Conservation (phyloP, 2,797 vertebrate species). For the Otus scops region DNA sequence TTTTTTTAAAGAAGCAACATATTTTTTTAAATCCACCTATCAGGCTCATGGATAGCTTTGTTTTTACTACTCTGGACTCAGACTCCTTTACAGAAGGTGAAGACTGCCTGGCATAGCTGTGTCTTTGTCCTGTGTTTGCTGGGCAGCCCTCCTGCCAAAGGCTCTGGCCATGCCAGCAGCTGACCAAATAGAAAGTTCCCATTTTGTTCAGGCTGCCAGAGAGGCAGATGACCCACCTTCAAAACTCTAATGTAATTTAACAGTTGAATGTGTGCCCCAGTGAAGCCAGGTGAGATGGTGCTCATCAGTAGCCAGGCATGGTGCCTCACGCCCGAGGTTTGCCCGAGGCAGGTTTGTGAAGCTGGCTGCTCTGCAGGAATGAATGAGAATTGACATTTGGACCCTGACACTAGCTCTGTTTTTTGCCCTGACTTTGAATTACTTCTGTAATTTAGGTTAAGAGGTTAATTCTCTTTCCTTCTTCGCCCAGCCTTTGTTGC, state of each 20-base stretch:
- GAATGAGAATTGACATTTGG: neutral
- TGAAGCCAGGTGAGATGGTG: neutral
- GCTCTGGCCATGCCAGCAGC: accelerated
- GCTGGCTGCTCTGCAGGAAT: too few relatives aligned
- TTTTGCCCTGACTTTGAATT: neutral
- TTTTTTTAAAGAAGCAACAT: neutral
- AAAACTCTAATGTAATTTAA: neutral
- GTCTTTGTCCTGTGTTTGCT: neutral
- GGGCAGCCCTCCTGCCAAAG: neutral
- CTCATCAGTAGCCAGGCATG: accelerated
- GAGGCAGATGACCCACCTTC: neutral
- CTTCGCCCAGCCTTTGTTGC: neutral
- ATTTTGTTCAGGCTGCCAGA: neutral
- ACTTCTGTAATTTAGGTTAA: neutral
- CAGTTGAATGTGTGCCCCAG: neutral
- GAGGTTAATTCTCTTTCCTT: neutral
- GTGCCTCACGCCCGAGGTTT: accelerated
- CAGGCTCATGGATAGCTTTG: neutral
- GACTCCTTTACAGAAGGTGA: neutral
- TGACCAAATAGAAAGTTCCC: neutral
- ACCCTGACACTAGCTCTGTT: neutral
- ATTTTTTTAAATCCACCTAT: neutral
- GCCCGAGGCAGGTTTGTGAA: neutral
- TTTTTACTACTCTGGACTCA: neutral
- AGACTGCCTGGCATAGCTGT: neutral